Percentiles rank a stretch among this genome's conserved stretches.
Evolutionary conservation across 2,113 vertebrate species (phyloP).

Genomic region (Aramus guarauna): DNA sequence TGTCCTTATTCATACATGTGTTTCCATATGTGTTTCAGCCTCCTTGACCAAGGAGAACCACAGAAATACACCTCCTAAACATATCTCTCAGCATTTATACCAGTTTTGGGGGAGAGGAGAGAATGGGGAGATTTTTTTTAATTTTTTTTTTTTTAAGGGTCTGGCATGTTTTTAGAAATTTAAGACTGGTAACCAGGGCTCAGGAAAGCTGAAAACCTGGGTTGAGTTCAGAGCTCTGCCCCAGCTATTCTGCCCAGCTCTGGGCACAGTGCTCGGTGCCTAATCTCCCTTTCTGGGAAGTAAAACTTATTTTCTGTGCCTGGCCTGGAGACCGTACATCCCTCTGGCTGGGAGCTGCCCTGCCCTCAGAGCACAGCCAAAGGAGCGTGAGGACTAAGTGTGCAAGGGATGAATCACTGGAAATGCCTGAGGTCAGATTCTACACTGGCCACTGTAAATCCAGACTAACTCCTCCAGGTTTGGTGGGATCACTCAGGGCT

Average conservation of each 20-base stretch:
- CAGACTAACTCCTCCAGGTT: background rate
- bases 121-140: background rate
- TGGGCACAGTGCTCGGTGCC: accelerated
- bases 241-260: background rate
- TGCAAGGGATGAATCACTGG: background rate
- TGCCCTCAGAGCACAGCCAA: background rate
- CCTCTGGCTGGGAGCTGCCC: background rate
- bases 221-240: background rate
- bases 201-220: background rate
- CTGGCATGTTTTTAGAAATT: background rate
- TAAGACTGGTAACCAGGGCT: background rate
- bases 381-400: background rate
- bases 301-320: background rate
- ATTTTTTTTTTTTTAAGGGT: background rate
- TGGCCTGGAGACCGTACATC: background rate
- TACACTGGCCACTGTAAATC: background rate
- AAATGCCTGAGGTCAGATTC: background rate
- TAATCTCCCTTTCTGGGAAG: background rate
- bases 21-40: background rate
- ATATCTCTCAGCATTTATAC: background rate
- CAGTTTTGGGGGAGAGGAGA: background rate
- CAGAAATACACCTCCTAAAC: background rate
- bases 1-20: background rate
- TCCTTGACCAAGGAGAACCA: background rate
- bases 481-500: background rate